Evolutionary conservation across 2,888 invertebrate species (phyloP).

Genomic region (Meghimatium bilineatum): DNA sequence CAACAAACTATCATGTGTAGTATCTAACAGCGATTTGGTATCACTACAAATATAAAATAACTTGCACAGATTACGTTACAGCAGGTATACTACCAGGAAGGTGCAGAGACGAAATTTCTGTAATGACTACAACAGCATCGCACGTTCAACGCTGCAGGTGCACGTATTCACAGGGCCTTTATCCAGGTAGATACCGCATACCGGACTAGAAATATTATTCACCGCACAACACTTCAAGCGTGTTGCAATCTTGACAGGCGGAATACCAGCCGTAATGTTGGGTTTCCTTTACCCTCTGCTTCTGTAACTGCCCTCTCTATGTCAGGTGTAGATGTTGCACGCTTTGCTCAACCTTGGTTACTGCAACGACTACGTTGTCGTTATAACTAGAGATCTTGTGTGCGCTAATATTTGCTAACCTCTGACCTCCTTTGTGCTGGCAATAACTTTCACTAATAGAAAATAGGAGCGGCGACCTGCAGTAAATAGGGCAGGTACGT

Average conservation of each 20-base stretch:
- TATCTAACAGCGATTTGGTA: no score
- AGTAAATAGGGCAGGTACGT: no score
- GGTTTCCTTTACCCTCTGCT: not conserved
- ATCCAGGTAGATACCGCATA: not conserved
- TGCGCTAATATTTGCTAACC: no score
- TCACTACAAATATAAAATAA: not conserved
- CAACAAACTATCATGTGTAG: no score
- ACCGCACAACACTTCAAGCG: not conserved
- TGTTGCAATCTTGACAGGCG: not conserved
- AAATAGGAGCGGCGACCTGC: no score
- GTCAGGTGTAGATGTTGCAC: no score
- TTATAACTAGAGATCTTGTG: no score
- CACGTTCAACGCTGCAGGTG: conserved; percentile 2
- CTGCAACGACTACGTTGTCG: no score
- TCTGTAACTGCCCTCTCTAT: no score
- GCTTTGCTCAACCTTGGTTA: no score
- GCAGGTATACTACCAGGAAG: not conserved
- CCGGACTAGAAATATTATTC: not conserved
- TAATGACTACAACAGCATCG: not conserved
- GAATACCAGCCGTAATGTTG: not conserved
- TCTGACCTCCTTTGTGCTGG: no score
- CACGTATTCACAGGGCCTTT: not conserved
- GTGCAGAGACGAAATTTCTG: not conserved
- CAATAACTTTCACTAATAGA: no score
- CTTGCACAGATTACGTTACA: not conserved